These are phyloP conservation scores for Pollenia griseotomentosa DNA, from an alignment of 2,888 invertebrate species.

Conservation along the genomic window DNA sequence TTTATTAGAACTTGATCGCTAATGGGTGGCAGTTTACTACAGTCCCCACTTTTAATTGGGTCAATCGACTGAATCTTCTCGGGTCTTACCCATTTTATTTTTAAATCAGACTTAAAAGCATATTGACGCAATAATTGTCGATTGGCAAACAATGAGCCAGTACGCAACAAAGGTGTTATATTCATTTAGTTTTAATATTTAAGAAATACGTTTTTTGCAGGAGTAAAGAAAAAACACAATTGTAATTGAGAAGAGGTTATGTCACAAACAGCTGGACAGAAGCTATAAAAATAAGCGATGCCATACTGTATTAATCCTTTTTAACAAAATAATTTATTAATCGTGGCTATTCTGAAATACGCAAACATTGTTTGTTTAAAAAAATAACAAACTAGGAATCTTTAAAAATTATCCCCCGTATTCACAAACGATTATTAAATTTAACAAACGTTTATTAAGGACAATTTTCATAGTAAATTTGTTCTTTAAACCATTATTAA, in stretches of 20 bases:
- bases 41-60: slow-evolving; percentile 90
- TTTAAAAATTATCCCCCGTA: too few relatives aligned
- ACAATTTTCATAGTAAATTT: too few relatives aligned
- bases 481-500: too few relatives aligned
- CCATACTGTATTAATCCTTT: background rate
- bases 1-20: slow-evolving; percentile 85
- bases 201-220: background rate
- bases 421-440: too few relatives aligned
- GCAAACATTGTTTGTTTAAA: too few relatives aligned
- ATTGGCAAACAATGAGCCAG: background rate
- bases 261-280: slow-evolving; percentile 35
- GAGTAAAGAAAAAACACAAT: slow-evolving; percentile 1
- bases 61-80: slow-evolving; percentile 87
- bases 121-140: slow-evolving; percentile 80
- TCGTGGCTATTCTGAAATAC: too few relatives aligned
- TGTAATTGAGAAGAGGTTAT: slow-evolving; percentile 51
- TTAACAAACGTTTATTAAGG: too few relatives aligned
- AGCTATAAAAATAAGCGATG: slow-evolving; percentile 1
- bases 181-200: slow-evolving; percentile 54
- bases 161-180: slow-evolving; percentile 31
- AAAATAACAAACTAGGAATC: too few relatives aligned
- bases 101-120: slow-evolving; percentile 88
- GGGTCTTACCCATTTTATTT: slow-evolving; percentile 92
- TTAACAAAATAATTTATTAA: background rate
- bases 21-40: slow-evolving; percentile 86